Evolutionary conservation across 1,140 invertebrate genomes (phyloP).

Genomic region (Drosophila grimshawi): DNA sequence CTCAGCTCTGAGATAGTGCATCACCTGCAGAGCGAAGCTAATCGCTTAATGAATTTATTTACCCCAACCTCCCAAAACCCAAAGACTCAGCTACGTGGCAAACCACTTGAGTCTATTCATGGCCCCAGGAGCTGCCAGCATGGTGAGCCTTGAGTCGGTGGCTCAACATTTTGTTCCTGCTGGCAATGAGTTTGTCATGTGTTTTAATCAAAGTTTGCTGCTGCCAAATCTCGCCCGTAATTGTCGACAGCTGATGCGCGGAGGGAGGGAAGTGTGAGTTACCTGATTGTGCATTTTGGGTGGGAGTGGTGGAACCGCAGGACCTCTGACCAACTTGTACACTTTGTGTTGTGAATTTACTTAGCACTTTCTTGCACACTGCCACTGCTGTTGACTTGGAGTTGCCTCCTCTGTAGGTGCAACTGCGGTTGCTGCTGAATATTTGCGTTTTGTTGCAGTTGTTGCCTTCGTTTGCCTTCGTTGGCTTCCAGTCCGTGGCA

Average conservation of each 20-base stretch:
- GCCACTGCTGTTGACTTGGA: slow-evolving; percentile 45
- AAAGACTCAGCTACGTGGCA: slow-evolving; percentile 51
- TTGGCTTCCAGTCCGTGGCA: slow-evolving; percentile 13
- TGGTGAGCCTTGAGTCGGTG: slow-evolving; percentile 8
- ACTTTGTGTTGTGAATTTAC: slow-evolving; percentile 77
- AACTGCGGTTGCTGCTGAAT: slow-evolving; percentile 20
- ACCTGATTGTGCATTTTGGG: slow-evolving; percentile 49
- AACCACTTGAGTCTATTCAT: slow-evolving; percentile 62
- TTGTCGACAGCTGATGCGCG: slow-evolving; percentile 24
- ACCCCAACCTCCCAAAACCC: slow-evolving; percentile 17
- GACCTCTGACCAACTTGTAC: slow-evolving; percentile 30
- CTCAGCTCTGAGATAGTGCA: slow-evolving; percentile 11
- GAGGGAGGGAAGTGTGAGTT: not conserved
- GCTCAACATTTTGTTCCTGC: slow-evolving; percentile 31
- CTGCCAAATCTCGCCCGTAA: slow-evolving; percentile 60
- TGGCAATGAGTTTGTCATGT: slow-evolving; percentile 56
- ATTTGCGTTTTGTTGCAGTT: slow-evolving; percentile 73
- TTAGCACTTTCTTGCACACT: slow-evolving; percentile 73
- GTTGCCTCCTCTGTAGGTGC: not conserved
- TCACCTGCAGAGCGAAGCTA: slow-evolving; percentile 56
- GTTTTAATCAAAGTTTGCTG: slow-evolving; percentile 80
- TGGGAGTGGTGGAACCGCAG: slow-evolving; percentile 41
- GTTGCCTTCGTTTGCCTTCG: slow-evolving; percentile 5
- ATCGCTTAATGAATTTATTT: slow-evolving; percentile 81
- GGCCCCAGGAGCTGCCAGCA: not conserved